Evolutionary conservation across 2,113 vertebrate species (phyloP).

Genomic region (Epinephelus cyanopodus): DNA sequence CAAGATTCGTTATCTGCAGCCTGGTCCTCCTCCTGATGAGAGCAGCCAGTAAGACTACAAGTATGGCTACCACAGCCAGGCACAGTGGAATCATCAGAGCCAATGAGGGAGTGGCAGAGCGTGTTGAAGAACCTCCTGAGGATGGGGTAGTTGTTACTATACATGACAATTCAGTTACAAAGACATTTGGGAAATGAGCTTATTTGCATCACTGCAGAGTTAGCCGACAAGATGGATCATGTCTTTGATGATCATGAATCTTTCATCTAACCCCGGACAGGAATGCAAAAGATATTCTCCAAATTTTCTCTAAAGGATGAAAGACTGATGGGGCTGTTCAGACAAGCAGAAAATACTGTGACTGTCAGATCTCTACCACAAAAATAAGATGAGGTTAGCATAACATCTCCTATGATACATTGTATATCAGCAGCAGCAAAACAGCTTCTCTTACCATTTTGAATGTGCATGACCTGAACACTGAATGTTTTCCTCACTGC

Average conservation of each 20-base stretch:
- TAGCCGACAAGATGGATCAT: too few species aligned
- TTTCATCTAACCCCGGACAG: neutral
- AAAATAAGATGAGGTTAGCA: neutral
- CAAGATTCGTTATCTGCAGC: constrained; percentile 28
- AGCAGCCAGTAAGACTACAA: constrained; percentile 51
- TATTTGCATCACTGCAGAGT: neutral
- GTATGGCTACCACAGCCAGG: constrained; percentile 35
- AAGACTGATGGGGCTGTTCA: neutral
- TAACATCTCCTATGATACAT: too few species aligned
- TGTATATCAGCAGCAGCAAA: neutral
- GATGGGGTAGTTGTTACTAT: neutral
- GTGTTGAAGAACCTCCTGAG: neutral
- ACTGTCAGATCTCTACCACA: neutral
- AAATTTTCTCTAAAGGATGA: neutral
- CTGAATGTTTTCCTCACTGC: constrained; percentile 83
- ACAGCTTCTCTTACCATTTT: constrained; percentile 60
- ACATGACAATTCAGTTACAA: constrained; percentile 1
- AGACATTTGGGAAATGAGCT: neutral
- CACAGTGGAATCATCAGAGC: constrained; percentile 63
- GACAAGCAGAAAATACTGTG: neutral
- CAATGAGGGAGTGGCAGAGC: constrained; percentile 14
- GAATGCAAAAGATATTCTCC: neutral
- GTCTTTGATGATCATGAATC: neutral
- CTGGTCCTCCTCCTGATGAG: constrained; percentile 49
- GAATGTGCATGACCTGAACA: constrained; percentile 57